Evolutionary conservation across 2,888 invertebrate genomes (phyloP).

Genomic region (Crossocerus cetratus): DNA sequence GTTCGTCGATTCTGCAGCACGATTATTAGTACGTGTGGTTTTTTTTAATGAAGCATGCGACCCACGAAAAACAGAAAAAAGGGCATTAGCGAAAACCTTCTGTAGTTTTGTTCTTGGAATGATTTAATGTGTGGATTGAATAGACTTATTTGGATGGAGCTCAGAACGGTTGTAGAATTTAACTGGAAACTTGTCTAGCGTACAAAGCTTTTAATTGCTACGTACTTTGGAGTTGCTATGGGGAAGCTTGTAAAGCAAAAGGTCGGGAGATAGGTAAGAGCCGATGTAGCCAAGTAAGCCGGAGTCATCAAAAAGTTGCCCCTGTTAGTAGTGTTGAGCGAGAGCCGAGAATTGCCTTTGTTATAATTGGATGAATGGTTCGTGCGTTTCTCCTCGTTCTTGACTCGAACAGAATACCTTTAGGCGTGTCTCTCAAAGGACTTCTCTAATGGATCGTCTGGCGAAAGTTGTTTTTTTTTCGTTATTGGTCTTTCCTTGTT

Average conservation of each 20-base stretch:
- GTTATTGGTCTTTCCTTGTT: conserved; percentile 26
- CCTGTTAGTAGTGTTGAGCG: conserved; percentile 44
- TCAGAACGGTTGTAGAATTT: too few relatives aligned
- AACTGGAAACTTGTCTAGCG: too few relatives aligned
- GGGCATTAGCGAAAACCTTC: too few relatives aligned
- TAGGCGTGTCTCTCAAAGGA: conserved; percentile 45
- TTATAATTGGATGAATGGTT: conserved; percentile 49
- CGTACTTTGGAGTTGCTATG: too few relatives aligned
- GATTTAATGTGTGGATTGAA: too few relatives aligned
- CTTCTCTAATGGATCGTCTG: conserved; percentile 48
- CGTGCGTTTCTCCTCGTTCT: conserved; percentile 41
- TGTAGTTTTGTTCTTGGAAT: too few relatives aligned
- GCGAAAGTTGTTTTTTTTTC: conserved; percentile 33
- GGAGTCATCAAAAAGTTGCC: conserved; percentile 39
- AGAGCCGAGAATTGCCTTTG: conserved; percentile 65
- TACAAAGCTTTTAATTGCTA: too few relatives aligned
- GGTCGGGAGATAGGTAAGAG: too few relatives aligned
- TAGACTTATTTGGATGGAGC: too few relatives aligned
- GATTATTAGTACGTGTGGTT: conserved; percentile 53
- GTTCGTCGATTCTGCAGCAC: conserved; percentile 50
- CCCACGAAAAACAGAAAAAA: too few relatives aligned
- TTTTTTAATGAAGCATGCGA: too few relatives aligned
- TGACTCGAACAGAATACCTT: conserved; percentile 26
- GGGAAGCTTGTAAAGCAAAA: too few relatives aligned
- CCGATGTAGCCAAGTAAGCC: conserved; percentile 21